phyloP scores from a whole-genome alignment of 2,888 invertebrate species.

The Pemphredon lugubris region DNA sequence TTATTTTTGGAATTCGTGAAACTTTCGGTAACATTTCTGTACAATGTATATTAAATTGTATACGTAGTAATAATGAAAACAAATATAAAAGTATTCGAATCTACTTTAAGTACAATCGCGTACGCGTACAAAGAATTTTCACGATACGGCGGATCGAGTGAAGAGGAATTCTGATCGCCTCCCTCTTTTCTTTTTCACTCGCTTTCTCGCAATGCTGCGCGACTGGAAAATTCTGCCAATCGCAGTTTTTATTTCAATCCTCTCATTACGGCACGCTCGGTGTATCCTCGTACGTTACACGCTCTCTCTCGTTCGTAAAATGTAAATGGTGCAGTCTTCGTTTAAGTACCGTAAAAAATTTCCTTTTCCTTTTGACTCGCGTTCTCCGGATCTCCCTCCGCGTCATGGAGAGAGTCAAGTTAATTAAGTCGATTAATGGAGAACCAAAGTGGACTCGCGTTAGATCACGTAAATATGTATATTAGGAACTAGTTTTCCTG shows the following conservation, averaged over 20 bases:
- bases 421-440: not conserved
- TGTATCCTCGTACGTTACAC: no score
- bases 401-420: not conserved
- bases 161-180: not conserved
- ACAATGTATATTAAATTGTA: slow-evolving; percentile 26
- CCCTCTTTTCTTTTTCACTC: not conserved
- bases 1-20: slow-evolving; percentile 40
- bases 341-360: slow-evolving; percentile 8
- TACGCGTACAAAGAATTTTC: slow-evolving; percentile 11
- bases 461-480: slow-evolving; percentile 11
- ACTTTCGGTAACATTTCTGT: slow-evolving; percentile 42
- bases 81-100: slow-evolving; percentile 26
- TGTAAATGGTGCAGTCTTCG: not conserved
- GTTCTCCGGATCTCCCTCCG: no score
- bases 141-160: slow-evolving; percentile 7
- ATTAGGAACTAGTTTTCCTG: slow-evolving; percentile 26
- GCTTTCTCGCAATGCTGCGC: not conserved
- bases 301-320: not conserved
- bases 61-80: slow-evolving; percentile 24
- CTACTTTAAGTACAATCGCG: slow-evolving; percentile 37
- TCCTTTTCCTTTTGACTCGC: not conserved
- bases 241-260: not conserved
- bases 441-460: not conserved
- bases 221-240: not conserved
- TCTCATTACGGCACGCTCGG: not conserved